Evolutionary conservation across 2,888 invertebrate genomes (phyloP), one percentile per base, ranked within the genome.

Genomic region (Chymomyza fuscimana): DNA sequence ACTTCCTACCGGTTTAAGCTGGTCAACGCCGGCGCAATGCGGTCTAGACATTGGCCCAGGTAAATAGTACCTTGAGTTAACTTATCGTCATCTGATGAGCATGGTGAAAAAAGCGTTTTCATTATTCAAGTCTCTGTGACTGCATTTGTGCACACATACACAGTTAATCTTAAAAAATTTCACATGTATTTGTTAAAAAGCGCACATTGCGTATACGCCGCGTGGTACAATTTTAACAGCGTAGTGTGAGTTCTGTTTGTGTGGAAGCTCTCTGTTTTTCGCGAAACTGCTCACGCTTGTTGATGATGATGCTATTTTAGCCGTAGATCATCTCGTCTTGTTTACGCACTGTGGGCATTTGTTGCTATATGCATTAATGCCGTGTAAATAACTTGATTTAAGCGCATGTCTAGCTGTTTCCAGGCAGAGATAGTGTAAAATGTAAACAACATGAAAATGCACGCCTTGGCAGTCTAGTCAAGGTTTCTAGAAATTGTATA

Each of bases 161-260:
- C 50, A 66, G 67, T 60, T 46, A 61, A 67, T 74, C 6, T 5
- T 51, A 5, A 54, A 54, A 54, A 22, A 74, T 70, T 86, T 83
- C 80, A 61, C 82, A 83, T 70, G 70, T 72, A 67, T 69, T 85
- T 85, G 82, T 77, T 80, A 83, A 83, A 84, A 82, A 63, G 78
- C 16, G 52, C 29, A n/a, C 29, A 84, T 83, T 60, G 82, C 82
- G 77, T 59, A 86, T 86, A 85, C 85, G 82, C 85, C 77, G 64
- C 69, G 19, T 82, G 67, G 67, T 73, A 79, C 82, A 76, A 67
- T 83, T 86, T 83, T 86, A 86, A 82, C 83, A 79, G 65, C 64
- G 67, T 65, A 16, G 56, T 82, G 83, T 63, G 78, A 81, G 66
- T 50, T 59, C 29, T 69, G 65, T 46, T 12, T 51, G 46, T 29